Base-by-base conservation (phyloP, 2,888 invertebrate genomes). In the Tuta absoluta region DNA sequence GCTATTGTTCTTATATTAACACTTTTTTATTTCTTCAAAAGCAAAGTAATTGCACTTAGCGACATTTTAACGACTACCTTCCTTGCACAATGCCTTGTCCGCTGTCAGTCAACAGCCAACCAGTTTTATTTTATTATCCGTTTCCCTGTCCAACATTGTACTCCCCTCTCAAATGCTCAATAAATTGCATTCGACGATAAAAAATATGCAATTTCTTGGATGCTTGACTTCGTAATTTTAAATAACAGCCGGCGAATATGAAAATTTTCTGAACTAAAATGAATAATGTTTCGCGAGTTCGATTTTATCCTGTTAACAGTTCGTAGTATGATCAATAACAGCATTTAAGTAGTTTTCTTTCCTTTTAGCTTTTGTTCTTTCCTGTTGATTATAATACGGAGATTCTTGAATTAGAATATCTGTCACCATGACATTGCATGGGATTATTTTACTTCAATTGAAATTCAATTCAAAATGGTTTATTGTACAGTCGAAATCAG, bases 41-140 rank as follows among this genome's bases (percentile, higher is more conserved):
- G 1, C 14, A 41, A n/a, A n/a, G n/a, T 38, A 41, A 12, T 3
- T 41, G 14, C 41, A 41, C 41, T 41, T 14, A 41, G 41, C 14
- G 28, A 14, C 12, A 41, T 14, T 41, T 14, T 41, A 14, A 0
- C 41, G 14, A 12, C 11, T 14, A 14, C 1, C 45, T 45, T n/a
- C n/a, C 45, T n/a, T 17, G 3, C n/a, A n/a, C n/a, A 33, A 76
- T 75, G 79, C 81, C 79, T 75, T 79, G 75, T 77, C 75, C 75
- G 84, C 78, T 86, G n/a, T n/a, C n/a, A n/a, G 87, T 87, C 87
- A 86, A 86, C 86, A 85, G 78, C 78, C 83, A 81, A 84, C 83
- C 69, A 72, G 84, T 87, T 87, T 88, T 89, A 89, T 87, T 89
- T 89, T 88, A 89, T 87, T 89, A 84, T 84, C 76, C 75, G 87